These are phyloP conservation scores for Hydrozoanthus gracilis DNA, from an alignment of 92 coral and sea anemone genomes.

Conservation along the genomic window DNA sequence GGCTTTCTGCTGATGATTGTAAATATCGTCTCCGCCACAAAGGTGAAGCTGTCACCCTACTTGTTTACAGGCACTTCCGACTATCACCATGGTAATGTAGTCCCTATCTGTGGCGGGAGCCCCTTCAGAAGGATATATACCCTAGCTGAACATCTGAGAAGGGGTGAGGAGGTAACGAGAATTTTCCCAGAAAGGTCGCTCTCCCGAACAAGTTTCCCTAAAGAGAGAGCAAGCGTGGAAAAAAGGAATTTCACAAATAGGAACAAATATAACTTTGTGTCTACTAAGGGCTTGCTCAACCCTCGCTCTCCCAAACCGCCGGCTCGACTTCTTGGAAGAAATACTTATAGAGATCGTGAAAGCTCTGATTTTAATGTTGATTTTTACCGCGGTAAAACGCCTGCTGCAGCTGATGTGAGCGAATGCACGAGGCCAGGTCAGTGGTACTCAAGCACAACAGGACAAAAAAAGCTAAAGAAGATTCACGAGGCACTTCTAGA, in stretches of 20 bases:
- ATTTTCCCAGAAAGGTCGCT: background rate
- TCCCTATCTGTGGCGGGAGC: constrained; percentile 15
- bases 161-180: background rate
- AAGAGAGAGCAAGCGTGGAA: background rate
- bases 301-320: background rate
- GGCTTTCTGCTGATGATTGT: constrained; percentile 88
- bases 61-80: constrained; percentile 52
- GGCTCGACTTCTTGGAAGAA: background rate
- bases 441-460: constrained; percentile 5
- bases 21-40: constrained; percentile 52
- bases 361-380: background rate
- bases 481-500: background rate
- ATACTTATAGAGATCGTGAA: background rate
- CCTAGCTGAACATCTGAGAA: background rate
- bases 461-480: background rate
- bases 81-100: constrained; percentile 40
- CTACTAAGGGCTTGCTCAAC: too few species aligned
- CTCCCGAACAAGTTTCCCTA: background rate
- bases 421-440: constrained; percentile 9
- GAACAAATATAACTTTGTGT: background rate
- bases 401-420: background rate
- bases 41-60: constrained; percentile 70
- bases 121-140: constrained; percentile 41
- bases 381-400: background rate
- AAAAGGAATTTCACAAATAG: background rate